These are phyloP conservation scores for Podocnemis expansa DNA, from an alignment of 2,113 vertebrate genomes.

Conservation along the genomic window DNA sequence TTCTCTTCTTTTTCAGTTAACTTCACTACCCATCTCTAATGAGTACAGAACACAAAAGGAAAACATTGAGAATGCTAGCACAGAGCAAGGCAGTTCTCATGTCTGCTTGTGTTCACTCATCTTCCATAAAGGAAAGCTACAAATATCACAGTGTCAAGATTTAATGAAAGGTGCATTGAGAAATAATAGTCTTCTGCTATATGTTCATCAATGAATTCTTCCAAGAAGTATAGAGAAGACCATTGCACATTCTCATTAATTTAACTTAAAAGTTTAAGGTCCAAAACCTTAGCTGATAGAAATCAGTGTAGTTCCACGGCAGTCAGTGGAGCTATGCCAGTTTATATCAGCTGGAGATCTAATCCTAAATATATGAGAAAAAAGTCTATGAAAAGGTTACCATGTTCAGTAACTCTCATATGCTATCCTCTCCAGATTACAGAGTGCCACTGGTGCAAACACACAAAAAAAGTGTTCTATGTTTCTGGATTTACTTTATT, in stretches of 20 bases:
- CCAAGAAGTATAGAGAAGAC: neutral
- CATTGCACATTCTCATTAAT: neutral
- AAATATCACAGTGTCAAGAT: neutral
- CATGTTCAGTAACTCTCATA: neutral
- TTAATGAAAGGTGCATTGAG: neutral
- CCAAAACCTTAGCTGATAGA: neutral
- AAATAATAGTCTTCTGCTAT: neutral
- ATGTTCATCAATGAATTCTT: neutral
- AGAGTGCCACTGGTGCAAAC: neutral
- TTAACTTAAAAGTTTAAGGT: neutral
- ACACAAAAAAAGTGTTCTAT: neutral
- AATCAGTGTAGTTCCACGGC: neutral
- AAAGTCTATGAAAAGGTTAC: slow-evolving; percentile 6
- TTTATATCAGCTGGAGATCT: neutral
- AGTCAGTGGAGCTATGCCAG: neutral
- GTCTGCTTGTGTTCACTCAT: slow-evolving; percentile 16
- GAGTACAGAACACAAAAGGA: neutral
- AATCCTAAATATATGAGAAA: neutral
- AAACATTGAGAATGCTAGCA: slow-evolving; percentile 23
- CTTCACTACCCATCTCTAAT: slow-evolving; percentile 26
- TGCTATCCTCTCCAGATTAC: slow-evolving; percentile 3
- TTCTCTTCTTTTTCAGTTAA: slow-evolving; percentile 30
- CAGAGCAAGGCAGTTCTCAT: neutral
- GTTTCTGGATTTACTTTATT: slow-evolving; percentile 30
- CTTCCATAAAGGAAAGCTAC: slow-evolving; percentile 1